phyloP scores from a whole-genome alignment of 2,888 invertebrate genomes.

The Pheosia gnoma region DNA sequence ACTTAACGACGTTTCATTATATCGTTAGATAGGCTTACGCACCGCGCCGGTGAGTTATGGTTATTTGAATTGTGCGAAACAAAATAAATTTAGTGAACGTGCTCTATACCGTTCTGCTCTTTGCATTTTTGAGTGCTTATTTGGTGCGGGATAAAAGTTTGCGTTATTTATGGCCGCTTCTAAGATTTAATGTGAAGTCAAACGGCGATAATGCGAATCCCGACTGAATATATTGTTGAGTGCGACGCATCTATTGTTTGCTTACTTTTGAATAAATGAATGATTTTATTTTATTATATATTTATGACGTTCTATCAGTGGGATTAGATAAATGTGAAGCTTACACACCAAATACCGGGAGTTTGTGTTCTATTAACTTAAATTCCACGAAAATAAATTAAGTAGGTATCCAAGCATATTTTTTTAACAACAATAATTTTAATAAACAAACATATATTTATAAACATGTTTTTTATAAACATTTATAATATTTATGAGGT shows the following conservation, averaged over 20 bases:
- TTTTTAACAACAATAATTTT: too few relatives aligned
- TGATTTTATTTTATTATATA: slow-evolving; percentile 21
- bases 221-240: slow-evolving; percentile 67
- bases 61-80: slow-evolving; percentile 84
- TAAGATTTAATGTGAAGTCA: slow-evolving; percentile 84
- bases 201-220: slow-evolving; percentile 80
- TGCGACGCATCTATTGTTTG: slow-evolving; percentile 52
- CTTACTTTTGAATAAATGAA: slow-evolving; percentile 21
- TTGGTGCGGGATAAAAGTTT: slow-evolving; percentile 83
- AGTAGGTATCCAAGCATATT: too few relatives aligned
- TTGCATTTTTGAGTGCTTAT: slow-evolving; percentile 85
- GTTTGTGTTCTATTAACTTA: too few relatives aligned
- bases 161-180: slow-evolving; percentile 79
- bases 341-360: neutral
- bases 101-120: slow-evolving; percentile 82
- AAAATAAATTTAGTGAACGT: slow-evolving; percentile 84
- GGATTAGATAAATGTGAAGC: neutral
- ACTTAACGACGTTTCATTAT: slow-evolving; percentile 82
- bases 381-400: too few relatives aligned
- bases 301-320: neutral
- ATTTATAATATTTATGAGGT: too few relatives aligned
- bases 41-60: slow-evolving; percentile 77
- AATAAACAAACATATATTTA: too few relatives aligned
- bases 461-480: too few relatives aligned
- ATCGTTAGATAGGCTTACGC: slow-evolving; percentile 82